Conservation (phyloP, 2,888 invertebrate species). For the Tolmerus cingulatus region DNA sequence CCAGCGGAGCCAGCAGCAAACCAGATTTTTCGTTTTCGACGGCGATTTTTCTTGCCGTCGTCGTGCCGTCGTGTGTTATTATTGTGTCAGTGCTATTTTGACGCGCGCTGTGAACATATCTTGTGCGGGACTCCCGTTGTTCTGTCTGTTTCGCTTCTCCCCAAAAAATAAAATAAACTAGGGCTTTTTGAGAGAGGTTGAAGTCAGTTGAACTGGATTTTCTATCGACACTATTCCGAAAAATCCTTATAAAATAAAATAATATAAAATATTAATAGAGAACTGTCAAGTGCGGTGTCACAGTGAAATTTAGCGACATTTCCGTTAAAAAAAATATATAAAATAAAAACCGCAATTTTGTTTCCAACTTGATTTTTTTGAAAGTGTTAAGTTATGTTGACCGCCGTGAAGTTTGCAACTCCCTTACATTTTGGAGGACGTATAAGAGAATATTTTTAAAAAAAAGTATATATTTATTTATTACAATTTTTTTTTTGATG, state of each 20-base stretch:
- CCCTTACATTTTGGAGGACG: background rate
- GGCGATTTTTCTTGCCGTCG: slow-evolving; percentile 57
- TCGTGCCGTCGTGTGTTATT: slow-evolving; percentile 53
- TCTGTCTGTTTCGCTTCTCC: background rate
- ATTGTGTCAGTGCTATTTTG: slow-evolving; percentile 64
- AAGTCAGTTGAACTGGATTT: background rate
- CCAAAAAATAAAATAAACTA: background rate
- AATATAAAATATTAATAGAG: background rate
- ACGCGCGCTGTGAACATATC: slow-evolving; percentile 64
- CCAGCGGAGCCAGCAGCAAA: background rate
- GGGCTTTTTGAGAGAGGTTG: background rate
- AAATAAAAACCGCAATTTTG: background rate
- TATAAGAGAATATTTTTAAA: background rate
- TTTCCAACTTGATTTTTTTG: background rate
- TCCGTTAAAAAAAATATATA: background rate
- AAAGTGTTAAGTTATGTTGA: background rate
- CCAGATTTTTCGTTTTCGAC: slow-evolving; percentile 51
- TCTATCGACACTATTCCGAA: background rate
- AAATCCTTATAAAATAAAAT: too few relatives aligned
- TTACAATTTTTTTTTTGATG: background rate
- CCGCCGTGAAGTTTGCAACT: background rate
- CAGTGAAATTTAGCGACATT: background rate
- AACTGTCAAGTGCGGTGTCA: background rate
- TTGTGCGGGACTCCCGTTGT: background rate
- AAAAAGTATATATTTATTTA: background rate